Base-by-base conservation (phyloP, 2,113 vertebrate genomes). In the Excalfactoria chinensis region DNA sequence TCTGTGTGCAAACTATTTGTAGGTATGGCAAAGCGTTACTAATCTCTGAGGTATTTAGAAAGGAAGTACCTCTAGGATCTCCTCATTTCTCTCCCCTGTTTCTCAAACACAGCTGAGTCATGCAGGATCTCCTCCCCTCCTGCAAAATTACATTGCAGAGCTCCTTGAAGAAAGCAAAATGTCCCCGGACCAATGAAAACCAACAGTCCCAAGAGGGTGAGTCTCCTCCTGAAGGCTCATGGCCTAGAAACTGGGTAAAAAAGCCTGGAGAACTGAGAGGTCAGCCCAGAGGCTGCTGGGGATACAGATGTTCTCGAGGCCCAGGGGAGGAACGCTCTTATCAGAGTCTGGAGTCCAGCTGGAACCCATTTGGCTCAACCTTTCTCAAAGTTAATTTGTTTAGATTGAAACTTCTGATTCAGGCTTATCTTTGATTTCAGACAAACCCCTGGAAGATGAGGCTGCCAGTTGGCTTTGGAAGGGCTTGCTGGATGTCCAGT, bases 1-100 rank as follows among this genome's bases (percentile, higher is more conserved):
- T 62, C 81, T 63, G 21, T 26, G 55, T 16, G 6, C 84, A 89
- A 94, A 71, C 74, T 89, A 80, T 87, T 91, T 94, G 88, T 86
- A 93, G 89, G 84, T 87, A 93, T 37, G 51, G 89, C 71, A 89
- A 83, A 93, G 84, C 3, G 0, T 96, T 96, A 96, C 88, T 96
- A 93, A 95, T 93, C 91, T 94, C 84, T 87, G 78, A 96, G 84
- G 78, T 95, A 92, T 92, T 94, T 62, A 84, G 78, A 92, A 93
- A 92, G 95, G 95, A 96, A 96, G 96, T 94, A 93, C 93, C 77
- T 95, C 95, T 93, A 96, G 94, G 91, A 93, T 96, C 94, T 93
- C 55, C 41, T 92, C 66, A 37, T 84, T 90, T 90, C 91, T 95
- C 70, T 93, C 87, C 84, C 48, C 28, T 90, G 81, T 84, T 93